phyloP scores from a whole-genome alignment of 2,797 vertebrate genomes.

The Cryptoprocta ferox region DNA sequence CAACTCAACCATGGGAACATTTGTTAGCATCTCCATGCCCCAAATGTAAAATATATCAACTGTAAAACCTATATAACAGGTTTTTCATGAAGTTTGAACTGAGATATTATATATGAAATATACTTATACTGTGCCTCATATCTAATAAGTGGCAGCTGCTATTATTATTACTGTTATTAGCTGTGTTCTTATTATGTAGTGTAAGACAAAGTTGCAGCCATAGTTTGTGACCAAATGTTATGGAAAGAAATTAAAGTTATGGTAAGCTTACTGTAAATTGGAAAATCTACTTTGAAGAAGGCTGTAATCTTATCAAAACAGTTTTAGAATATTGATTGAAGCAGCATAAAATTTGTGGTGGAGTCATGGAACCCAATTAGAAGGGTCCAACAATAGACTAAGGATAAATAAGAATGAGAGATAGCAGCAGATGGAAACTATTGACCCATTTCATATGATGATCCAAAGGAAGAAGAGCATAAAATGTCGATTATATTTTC shows the following conservation, averaged over 20 bases:
- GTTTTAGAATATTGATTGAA: background rate
- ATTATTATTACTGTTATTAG: background rate
- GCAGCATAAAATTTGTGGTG: background rate
- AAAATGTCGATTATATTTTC: background rate
- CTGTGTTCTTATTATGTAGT: background rate
- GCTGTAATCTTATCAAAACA: background rate
- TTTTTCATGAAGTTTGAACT: background rate
- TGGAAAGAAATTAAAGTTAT: background rate
- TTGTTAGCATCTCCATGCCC: background rate
- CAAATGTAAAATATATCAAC: background rate
- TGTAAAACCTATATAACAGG: background rate
- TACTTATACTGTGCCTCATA: background rate
- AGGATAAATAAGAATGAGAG: background rate
- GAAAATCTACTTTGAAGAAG: slow-evolving; percentile 6
- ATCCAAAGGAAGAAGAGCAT: background rate
- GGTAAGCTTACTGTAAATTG: background rate
- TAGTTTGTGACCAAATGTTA: background rate
- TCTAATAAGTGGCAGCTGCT: background rate
- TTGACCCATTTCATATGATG: background rate
- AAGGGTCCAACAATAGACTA: background rate
- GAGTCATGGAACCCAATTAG: background rate
- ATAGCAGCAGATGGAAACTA: background rate
- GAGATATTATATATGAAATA: background rate
- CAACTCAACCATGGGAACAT: background rate
- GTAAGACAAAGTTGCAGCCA: background rate